A percentile compares a stretch with the other conserved stretches of the same genome.
phyloP scores from a whole-genome alignment of 2,888 invertebrate genomes.

The Cephus pygmeus region DNA sequence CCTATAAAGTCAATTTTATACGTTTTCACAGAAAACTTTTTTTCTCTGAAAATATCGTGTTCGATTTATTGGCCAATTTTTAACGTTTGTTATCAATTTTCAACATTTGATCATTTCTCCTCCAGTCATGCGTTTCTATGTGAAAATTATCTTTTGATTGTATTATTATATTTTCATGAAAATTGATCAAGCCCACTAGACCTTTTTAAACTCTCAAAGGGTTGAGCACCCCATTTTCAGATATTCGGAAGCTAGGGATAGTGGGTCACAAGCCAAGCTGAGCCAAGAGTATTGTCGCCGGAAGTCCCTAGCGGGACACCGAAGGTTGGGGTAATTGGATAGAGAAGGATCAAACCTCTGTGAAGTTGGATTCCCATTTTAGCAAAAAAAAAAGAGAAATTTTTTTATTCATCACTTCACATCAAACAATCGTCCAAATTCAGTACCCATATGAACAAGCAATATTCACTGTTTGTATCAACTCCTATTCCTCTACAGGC shows the following conservation, averaged over 20 bases:
- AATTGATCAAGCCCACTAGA: neutral
- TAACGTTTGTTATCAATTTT: neutral
- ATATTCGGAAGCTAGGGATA: conserved; percentile 44
- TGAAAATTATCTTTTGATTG: neutral
- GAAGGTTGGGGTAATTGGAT: conserved; percentile 61
- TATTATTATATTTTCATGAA: neutral
- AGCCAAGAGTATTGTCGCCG: conserved; percentile 50
- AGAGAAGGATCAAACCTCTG: conserved; percentile 47
- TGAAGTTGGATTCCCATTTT: neutral
- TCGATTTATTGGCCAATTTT: neutral
- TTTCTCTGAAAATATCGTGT: neutral
- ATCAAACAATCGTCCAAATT: conserved; percentile 27
- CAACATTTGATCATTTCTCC: neutral
- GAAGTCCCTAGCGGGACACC: conserved; percentile 48
- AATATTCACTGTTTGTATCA: neutral
- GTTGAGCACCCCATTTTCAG: conserved; percentile 51
- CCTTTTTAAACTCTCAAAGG: neutral
- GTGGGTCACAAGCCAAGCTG: conserved; percentile 48
- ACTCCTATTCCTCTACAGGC: neutral
- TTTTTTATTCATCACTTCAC: neutral
- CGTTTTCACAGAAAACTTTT: neutral
- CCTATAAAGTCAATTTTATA: neutral
- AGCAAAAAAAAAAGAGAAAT: neutral
- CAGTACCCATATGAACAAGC: neutral
- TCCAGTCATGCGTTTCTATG: neutral